phyloP scores from a whole-genome alignment of 2,113 vertebrate genomes.

The Etia nguti region DNA sequence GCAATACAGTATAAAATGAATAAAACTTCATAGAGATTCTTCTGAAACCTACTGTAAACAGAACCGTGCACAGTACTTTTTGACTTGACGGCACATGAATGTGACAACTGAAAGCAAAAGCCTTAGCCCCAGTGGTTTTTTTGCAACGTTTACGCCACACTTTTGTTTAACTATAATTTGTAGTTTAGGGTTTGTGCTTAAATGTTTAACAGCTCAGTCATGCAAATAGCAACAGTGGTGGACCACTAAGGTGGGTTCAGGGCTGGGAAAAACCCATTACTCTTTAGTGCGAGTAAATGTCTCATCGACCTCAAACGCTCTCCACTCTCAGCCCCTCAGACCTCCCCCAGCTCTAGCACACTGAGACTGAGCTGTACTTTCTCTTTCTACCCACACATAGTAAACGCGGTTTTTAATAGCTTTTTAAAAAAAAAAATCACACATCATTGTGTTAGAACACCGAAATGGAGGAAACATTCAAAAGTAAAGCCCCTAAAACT shows the following conservation, averaged over 20 bases:
- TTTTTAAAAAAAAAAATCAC: not conserved
- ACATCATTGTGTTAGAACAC: not conserved
- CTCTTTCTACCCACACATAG: constrained; percentile 17
- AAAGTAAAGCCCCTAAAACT: not conserved
- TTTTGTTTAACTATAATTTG: not conserved
- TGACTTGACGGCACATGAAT: not conserved
- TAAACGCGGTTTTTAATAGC: not conserved
- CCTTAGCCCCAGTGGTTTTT: fast-evolving
- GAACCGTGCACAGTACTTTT: not conserved
- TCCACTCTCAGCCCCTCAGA: not conserved
- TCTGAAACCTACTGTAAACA: not conserved
- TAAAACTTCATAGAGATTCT: not conserved
- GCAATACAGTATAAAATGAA: not conserved
- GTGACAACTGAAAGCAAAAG: not conserved
- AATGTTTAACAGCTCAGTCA: not conserved
- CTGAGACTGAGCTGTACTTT: constrained; percentile 15
- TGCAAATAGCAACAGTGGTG: not conserved
- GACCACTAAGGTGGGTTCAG: not conserved
- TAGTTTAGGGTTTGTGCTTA: not conserved
- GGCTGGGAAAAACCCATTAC: constrained; percentile 40
- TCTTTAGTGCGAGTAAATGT: not conserved
- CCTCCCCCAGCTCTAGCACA: not conserved
- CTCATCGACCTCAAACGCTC: constrained; percentile 13
- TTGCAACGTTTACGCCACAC: not conserved
- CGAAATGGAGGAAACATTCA: constrained; percentile 19